Evolutionary conservation across 2,888 invertebrate genomes (phyloP), one percentile per base, ranked within the genome.

Genomic region (Drosophila lutescens): DNA sequence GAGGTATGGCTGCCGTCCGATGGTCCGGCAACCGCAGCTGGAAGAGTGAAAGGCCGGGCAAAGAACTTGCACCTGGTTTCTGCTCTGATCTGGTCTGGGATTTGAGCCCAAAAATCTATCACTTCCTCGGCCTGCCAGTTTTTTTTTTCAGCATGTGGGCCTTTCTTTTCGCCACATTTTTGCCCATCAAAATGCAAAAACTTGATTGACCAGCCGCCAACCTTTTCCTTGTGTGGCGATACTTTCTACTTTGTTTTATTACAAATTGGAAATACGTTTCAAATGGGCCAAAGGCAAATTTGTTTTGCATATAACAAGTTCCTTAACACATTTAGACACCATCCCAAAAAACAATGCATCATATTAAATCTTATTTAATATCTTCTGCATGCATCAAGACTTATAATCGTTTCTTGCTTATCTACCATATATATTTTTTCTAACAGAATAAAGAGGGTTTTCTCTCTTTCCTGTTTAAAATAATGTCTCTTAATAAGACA

Each of bases 51-150:
- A 70, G 70, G 71, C 61, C 17, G 10, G 10, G 61, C 46, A 7
- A 17, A 34, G 46, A 23, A 46, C 32, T 46, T 36, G 61, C 70
- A 70, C 61, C 70, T 70, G 70, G 61, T 44, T 61, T 36, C 36
- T 41, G 44, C 23, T 40, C 23, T 17, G 41, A 26, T 47, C 32
- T 40, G 55, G 32, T 15, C 46, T 41, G 23, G 60, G 62, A 30
- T 62, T 79, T 80, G 76, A 76, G 86, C 59, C 75, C 47, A 79
- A 61, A 70, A 83, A 80, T 82, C 82, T 86, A 86, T 82, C 80
- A 83, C 66, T 54, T 68, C 51, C 55, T n/a, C 36, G 34, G 32
- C 59, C 10, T 34, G 1, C 13, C 34, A 34, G 3, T 38, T 23
- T 34, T 23, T 13, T 15, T 23, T 2, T n/a, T 51, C 55, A 3